Percentiles rank a stretch among this genome's conserved stretches.
Conservation (phyloP, 2,113 vertebrate genomes). For the Chlamydotis undulata region DNA sequence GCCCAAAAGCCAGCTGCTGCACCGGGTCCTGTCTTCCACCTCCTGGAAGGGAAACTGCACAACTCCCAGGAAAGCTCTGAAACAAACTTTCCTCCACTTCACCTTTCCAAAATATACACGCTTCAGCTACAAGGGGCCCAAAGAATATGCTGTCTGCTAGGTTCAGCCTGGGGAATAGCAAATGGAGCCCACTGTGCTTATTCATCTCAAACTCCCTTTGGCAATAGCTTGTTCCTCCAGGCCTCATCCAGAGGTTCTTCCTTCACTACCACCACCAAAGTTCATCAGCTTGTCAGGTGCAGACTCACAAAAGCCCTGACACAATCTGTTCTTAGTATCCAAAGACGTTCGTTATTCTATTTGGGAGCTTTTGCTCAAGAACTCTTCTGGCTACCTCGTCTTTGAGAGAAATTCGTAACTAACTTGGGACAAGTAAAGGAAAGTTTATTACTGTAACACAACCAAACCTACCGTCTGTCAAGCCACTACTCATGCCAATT, state of each 20-base stretch:
- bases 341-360: not conserved
- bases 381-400: not conserved
- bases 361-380: not conserved
- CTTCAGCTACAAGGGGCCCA: not conserved
- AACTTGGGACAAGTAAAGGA: not conserved
- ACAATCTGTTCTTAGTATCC: too few relatives aligned
- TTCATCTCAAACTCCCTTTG: not conserved
- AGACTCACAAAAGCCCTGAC: not conserved
- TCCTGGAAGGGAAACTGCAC: not conserved
- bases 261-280: not conserved
- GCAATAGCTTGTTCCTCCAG: not conserved
- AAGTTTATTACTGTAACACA: not conserved
- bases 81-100: not conserved
- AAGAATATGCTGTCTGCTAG: rapidly evolving
- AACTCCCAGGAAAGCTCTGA: not conserved
- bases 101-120: rapidly evolving
- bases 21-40: rapidly evolving
- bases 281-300: not conserved
- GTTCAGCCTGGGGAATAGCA: not conserved
- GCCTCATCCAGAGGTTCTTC: not conserved
- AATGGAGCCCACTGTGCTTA: rapidly evolving
- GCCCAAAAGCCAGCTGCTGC: not conserved
- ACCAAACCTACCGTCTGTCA: not conserved
- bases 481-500: not conserved
- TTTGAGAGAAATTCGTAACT: not conserved